phyloP scores from a whole-genome alignment of 2,888 invertebrate genomes.

The Phorcus lineatus region DNA sequence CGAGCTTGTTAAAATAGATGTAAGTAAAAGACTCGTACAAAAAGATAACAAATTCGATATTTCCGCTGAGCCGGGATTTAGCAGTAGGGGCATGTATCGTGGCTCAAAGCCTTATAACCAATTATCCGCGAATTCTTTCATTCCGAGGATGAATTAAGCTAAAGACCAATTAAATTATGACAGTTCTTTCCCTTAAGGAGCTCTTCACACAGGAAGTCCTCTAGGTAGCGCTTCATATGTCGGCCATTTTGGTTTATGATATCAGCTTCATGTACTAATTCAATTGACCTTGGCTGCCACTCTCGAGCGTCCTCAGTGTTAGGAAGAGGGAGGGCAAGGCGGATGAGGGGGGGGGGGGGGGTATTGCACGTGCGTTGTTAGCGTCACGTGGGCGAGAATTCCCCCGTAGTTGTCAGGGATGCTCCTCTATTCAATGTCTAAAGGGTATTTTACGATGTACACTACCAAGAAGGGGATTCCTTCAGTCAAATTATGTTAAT shows the following conservation, averaged over 20 bases:
- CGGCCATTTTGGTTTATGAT: conserved; percentile 12
- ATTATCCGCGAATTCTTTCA: conserved; percentile 17
- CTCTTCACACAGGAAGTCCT: conserved; percentile 21
- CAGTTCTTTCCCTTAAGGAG: conserved; percentile 14
- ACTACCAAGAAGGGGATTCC: neutral
- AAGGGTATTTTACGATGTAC: neutral
- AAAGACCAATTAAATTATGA: conserved; percentile 22
- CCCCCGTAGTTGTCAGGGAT: neutral
- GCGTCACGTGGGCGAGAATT: neutral
- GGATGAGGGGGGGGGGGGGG: neutral
- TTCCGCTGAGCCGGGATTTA: conserved; percentile 1
- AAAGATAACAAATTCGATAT: conserved; percentile 24
- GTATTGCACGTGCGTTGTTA: conserved; percentile 7
- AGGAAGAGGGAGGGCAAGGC: neutral
- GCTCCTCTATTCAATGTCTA: neutral
- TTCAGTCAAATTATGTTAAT: conserved; percentile 13
- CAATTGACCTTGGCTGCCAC: neutral
- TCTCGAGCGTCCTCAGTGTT: neutral
- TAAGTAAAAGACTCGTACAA: conserved; percentile 7
- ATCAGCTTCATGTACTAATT: conserved; percentile 15
- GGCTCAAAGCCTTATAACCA: neutral
- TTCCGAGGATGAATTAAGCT: conserved; percentile 9
- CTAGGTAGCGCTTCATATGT: neutral
- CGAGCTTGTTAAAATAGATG: conserved; percentile 14
- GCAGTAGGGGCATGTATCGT: neutral